Conservation (phyloP, 1,140 invertebrate genomes). For the Tetramorium alpestre region DNA sequence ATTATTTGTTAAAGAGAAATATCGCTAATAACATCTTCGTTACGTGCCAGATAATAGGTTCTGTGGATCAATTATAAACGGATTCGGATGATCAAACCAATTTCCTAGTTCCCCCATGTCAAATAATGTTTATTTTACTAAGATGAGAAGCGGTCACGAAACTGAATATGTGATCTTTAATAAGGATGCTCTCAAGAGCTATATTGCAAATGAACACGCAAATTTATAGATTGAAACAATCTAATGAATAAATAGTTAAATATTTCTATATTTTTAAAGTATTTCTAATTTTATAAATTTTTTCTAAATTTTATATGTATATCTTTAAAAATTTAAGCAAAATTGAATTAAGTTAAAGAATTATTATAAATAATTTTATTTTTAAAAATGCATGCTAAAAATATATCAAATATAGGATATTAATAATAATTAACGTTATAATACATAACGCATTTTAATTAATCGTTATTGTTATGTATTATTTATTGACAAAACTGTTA, state of each 20-base stretch:
- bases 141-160: constrained; percentile 64
- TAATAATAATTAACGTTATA: not conserved
- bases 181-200: constrained; percentile 29
- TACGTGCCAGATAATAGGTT: constrained; percentile 18
- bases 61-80: constrained; percentile 35
- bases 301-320: not conserved
- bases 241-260: not conserved
- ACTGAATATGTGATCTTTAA: constrained; percentile 57
- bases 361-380: not conserved
- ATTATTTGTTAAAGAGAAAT: constrained; percentile 14
- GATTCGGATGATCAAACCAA: constrained; percentile 58
- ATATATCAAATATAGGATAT: not conserved
- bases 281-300: not conserved
- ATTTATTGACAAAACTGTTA: not conserved
- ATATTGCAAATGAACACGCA: constrained; percentile 58
- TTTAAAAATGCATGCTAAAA: not conserved
- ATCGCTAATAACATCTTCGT: not conserved
- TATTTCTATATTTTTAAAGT: not conserved
- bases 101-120: constrained; percentile 31
- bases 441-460: not conserved
- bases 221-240: constrained; percentile 32
- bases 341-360: not conserved
- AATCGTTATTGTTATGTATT: not conserved
- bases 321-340: not conserved
- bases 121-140: constrained; percentile 47